Percentiles rank a stretch among this genome's conserved stretches.
Evolutionary conservation across 2,113 vertebrate genomes (phyloP).

Genomic region (Solea solea): DNA sequence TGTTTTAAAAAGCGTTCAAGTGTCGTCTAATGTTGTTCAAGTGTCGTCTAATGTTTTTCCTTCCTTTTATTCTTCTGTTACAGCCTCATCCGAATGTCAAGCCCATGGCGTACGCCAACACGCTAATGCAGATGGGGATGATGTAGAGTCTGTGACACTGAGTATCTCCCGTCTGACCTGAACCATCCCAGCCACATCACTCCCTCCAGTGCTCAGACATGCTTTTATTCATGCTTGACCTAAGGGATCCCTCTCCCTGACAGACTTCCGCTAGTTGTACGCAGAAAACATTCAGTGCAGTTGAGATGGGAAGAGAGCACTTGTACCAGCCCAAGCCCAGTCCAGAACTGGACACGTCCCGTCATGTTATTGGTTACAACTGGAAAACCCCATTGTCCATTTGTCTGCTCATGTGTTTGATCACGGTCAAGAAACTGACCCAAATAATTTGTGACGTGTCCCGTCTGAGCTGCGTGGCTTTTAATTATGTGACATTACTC

Average conservation of each 20-base stretch:
- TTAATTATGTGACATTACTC: constrained; percentile 46
- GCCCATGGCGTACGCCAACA: constrained; percentile 94
- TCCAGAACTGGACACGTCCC: constrained; percentile 31
- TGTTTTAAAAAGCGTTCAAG: not conserved
- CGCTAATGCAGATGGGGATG: constrained; percentile 93
- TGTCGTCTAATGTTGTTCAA: not conserved
- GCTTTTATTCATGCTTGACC: constrained; percentile 53
- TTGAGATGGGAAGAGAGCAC: constrained; percentile 59
- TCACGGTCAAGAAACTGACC: constrained; percentile 34
- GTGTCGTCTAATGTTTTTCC: not conserved
- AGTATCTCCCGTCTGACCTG: constrained; percentile 59
- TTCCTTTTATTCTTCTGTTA: constrained; percentile 17
- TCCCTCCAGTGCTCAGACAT: constrained; percentile 64
- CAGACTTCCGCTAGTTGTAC: constrained; percentile 50
- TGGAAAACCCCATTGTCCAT: constrained; percentile 38
- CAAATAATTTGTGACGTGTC: constrained; percentile 21
- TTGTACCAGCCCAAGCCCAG: constrained; percentile 42
- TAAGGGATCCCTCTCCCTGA: constrained; percentile 39
- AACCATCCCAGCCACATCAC: constrained; percentile 65
- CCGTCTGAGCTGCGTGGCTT: constrained; percentile 60
- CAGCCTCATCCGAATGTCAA: constrained; percentile 97
- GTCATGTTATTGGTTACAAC: constrained; percentile 54
- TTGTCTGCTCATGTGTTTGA: constrained; percentile 29
- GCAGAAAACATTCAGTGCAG: constrained; percentile 51
- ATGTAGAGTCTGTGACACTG: constrained; percentile 82